Evolutionary conservation across 92 coral and sea anemone genomes (phyloP), one percentile per base, ranked within the genome.

Genomic region (Palythoa grandis): DNA sequence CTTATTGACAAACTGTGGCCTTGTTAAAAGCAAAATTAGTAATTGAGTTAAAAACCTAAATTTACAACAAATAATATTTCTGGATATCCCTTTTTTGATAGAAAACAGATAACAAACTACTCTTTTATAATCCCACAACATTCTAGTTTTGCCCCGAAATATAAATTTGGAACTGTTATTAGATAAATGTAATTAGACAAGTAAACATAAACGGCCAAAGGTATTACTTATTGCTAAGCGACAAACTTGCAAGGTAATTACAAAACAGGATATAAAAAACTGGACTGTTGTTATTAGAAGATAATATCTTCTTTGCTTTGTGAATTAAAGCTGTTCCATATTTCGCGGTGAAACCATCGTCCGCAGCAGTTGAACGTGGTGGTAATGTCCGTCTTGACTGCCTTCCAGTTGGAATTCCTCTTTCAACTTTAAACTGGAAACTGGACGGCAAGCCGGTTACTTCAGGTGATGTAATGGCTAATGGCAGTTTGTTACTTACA

Each of bases 401-500:
- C 40, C n/a, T 54, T 13, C 74, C 89, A 14, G 87, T 52, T 43
- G 92, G 92, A 23, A 56, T 83, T 14, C 90, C 92, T 25, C 69
- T 63, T 58, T 86, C 92, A 10, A 16, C 76, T 22, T 71, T 90
- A 63, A 74, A 70, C 53, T 90, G 92, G 92, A 80, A 58, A 22
- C 71, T 90, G 5, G 65, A 79, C 77, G 92, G 77, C 19, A 82
- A 86, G 65, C 78, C 76, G 57, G 77, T 86, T 50, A 90, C 70
- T 14, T 79, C 69, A n/a, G 89, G 90, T 23, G 35, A 56, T 17
- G 61, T 47, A 1, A 24, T 90, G 84, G 70, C 48, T 13, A 90
- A 90, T 60, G 92, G 87, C 39, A 90, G 92, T 47, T 82, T 90
- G 52, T 13, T 60, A 38, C 79, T 90, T 38, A 23, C 54, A 52